Evolutionary conservation across 2,888 invertebrate genomes (phyloP).

Genomic region (Osmoderma eremita): DNA sequence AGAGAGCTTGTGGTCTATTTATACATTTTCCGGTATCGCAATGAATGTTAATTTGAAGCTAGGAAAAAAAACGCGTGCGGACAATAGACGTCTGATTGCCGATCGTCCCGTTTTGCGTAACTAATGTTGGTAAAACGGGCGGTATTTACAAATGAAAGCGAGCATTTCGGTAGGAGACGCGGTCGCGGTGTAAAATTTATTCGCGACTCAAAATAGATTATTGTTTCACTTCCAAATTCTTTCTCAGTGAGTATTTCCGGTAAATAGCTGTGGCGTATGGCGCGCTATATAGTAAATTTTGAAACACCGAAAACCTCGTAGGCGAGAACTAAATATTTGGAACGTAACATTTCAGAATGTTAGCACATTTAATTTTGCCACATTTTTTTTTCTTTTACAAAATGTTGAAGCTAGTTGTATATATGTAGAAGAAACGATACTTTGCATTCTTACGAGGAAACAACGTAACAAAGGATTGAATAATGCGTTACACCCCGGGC

Average conservation of each 20-base stretch:
- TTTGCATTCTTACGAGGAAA: too few relatives aligned
- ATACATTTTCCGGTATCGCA: conserved; percentile 50
- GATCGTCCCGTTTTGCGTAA: conserved; percentile 40
- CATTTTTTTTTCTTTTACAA: too few relatives aligned
- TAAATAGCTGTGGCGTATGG: conserved; percentile 5
- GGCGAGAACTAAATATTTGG: too few relatives aligned
- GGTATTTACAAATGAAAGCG: conserved; percentile 29
- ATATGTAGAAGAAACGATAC: too few relatives aligned
- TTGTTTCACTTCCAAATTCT: conserved; percentile 43
- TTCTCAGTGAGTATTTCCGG: conserved; percentile 41
- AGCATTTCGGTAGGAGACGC: conserved; percentile 21
- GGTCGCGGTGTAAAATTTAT: conserved; percentile 13
- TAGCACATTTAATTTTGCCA: not conserved
- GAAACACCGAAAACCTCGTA: too few relatives aligned
- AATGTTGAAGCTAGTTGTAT: too few relatives aligned
- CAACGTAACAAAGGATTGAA: conserved; percentile 28
- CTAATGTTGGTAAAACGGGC: conserved; percentile 4
- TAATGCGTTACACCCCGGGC: not conserved
- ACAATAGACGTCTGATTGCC: conserved; percentile 24
- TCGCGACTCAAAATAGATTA: conserved; percentile 40
- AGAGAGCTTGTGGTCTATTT: conserved; percentile 46
- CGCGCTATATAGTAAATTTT: too few relatives aligned
- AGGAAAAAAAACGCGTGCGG: conserved; percentile 13
- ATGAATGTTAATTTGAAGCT: conserved; percentile 36
- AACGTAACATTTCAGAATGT: not conserved